Base-by-base conservation (phyloP, 2,797 vertebrate species). In the Stomatorhinus walkeri region DNA sequence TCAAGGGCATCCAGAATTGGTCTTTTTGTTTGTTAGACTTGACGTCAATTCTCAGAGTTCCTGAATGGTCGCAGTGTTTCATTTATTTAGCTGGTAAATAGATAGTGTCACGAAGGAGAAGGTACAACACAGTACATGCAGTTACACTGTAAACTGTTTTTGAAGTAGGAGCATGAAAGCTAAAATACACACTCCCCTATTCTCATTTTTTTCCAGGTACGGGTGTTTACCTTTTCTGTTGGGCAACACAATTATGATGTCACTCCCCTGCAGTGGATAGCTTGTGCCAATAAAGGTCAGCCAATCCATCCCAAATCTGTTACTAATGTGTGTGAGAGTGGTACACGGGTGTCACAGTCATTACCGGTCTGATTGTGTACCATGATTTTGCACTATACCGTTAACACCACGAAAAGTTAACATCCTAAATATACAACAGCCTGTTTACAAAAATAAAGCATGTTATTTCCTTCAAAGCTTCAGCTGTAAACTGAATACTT, bases 201-300 rank as follows among this genome's bases (percentile, higher is more conserved):
- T 22, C 19, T 7, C 46, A 0, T 85, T 85, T 22, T 85, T 22
- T 24, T 0, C 0, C 92, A 99, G 98, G 98, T 99, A 24, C 96
- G 98, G 1, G 98, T 99, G 54, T 99, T 99, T 93, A 99, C 98
- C 1, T 99, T 99, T 95, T 99, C 98, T 0, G 98, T 99, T 0
- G 98, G 98, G 90, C 98, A 99, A 90, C 98, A 99, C 94, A 99
- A 99, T 95, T 99, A 99, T 0, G 98, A 99, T 0, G 97, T 99
- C 93, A 99, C 98, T 1, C 98, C 98, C 0, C 94, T 99, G 90
- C 98, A 99, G 93, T 99, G 98, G 98, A 99, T 99, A 91, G 98
- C 98, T 8, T 99, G 98, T 1, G 96, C 98, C 90, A 99, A 99
- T 94, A 99, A 99, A 97, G 98, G 98, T 99, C 92, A 94, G 92